Conservation (phyloP, 2,113 vertebrate genomes). For the Spheniscus mendiculus region DNA sequence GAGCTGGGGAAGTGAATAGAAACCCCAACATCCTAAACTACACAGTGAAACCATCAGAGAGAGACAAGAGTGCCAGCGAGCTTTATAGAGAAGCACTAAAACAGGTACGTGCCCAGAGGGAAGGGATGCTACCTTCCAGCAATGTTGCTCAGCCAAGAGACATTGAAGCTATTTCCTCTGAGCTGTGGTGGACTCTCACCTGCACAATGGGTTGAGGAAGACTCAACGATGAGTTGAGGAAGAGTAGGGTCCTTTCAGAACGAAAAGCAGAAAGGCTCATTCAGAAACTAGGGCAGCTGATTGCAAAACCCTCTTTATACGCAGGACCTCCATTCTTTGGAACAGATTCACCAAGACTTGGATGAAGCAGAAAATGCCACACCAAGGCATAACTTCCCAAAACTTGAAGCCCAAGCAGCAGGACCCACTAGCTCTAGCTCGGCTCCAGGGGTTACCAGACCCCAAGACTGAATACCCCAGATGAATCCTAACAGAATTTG, state of each 20-base stretch:
- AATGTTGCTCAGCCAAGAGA: accelerated
- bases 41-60: not conserved
- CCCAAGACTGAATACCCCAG: not conserved
- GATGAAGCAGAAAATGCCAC: not conserved
- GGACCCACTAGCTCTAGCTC: not conserved
- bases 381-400: not conserved
- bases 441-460: not conserved
- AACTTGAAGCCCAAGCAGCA: not conserved
- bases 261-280: not conserved
- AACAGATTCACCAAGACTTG: not conserved
- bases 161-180: not conserved
- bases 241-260: not conserved
- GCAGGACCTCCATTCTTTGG: not conserved
- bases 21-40: not conserved
- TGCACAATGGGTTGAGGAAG: accelerated
- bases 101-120: not conserved
- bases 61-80: not conserved
- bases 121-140: not conserved
- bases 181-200: not conserved
- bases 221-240: not conserved
- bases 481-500: not conserved
- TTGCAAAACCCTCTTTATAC: not conserved
- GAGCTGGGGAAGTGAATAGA: not conserved
- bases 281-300: not conserved
- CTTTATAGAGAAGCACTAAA: not conserved